phyloP scores from a whole-genome alignment of 1,140 invertebrate genomes.

The Teleopsis dalmanni region DNA sequence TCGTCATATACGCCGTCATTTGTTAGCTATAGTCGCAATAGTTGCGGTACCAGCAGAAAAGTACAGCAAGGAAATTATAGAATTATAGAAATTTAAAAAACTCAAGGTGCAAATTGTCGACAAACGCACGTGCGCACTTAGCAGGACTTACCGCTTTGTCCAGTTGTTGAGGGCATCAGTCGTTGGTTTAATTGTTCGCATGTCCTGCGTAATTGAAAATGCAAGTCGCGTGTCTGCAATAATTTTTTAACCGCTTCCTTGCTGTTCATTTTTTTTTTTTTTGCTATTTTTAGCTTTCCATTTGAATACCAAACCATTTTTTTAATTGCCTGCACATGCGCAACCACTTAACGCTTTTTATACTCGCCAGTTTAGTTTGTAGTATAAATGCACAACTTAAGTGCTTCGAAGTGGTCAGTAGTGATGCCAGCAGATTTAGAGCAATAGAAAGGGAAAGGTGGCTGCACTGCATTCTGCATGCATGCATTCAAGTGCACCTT shows the following conservation, averaged over 20 bases:
- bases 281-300: neutral
- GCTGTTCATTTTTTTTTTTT: neutral
- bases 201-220: constrained; percentile 10
- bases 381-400: too few relatives aligned
- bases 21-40: too few relatives aligned
- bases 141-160: neutral
- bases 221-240: constrained; percentile 1
- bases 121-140: neutral
- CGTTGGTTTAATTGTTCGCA: neutral
- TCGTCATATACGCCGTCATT: too few relatives aligned
- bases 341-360: constrained; percentile 8
- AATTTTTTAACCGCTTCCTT: constrained; percentile 1
- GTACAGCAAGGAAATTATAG: too few relatives aligned
- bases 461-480: too few relatives aligned
- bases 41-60: too few relatives aligned
- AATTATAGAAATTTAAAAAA: too few relatives aligned
- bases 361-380: too few relatives aligned
- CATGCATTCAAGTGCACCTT: too few relatives aligned
- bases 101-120: constrained; percentile 6
- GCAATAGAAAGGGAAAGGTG: too few relatives aligned
- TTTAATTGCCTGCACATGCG: constrained; percentile 4
- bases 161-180: neutral
- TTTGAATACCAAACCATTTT: neutral
- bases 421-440: too few relatives aligned
- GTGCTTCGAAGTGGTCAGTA: too few relatives aligned